Evolutionary conservation across 2,797 vertebrate genomes (phyloP).

Genomic region (Myotis vivesi): DNA sequence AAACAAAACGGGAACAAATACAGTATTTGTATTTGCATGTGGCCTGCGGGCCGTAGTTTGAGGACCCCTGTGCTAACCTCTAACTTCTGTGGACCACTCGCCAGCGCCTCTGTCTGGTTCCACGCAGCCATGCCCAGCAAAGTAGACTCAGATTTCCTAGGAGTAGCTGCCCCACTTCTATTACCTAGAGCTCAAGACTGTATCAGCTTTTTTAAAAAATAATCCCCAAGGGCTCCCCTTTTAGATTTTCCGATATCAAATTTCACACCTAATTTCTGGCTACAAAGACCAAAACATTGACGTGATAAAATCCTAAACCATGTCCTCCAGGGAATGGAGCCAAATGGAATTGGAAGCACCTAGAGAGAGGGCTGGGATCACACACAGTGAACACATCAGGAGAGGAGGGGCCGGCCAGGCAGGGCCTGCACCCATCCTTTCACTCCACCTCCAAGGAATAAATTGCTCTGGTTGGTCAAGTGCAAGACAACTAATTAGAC

Average conservation of each 20-base stretch:
- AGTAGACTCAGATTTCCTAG: not conserved
- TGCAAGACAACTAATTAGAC: not conserved
- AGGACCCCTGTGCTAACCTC: not conserved
- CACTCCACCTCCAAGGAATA: not conserved
- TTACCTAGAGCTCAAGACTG: not conserved
- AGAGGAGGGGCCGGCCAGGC: not conserved
- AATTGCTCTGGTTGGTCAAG: not conserved
- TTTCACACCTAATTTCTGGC: conserved; percentile 2
- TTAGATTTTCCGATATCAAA: not conserved
- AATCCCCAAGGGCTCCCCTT: not conserved
- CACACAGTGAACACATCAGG: not conserved
- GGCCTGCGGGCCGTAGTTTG: too few relatives aligned
- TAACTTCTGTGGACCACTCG: not conserved
- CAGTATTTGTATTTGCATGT: too few relatives aligned
- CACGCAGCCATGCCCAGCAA: not conserved
- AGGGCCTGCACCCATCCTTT: not conserved
- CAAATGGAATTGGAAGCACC: not conserved
- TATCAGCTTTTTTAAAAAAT: not conserved
- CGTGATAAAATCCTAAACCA: not conserved
- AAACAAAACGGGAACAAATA: too few relatives aligned
- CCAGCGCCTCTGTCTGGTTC: not conserved
- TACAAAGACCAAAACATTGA: conserved; percentile 7
- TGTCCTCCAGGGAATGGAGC: not conserved
- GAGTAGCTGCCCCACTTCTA: not conserved
- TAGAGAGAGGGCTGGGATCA: not conserved